A percentile compares a stretch with the other conserved stretches of the same genome.
Evolutionary conservation across 2,113 vertebrate genomes (phyloP).

Genomic region (Canis aureus): DNA sequence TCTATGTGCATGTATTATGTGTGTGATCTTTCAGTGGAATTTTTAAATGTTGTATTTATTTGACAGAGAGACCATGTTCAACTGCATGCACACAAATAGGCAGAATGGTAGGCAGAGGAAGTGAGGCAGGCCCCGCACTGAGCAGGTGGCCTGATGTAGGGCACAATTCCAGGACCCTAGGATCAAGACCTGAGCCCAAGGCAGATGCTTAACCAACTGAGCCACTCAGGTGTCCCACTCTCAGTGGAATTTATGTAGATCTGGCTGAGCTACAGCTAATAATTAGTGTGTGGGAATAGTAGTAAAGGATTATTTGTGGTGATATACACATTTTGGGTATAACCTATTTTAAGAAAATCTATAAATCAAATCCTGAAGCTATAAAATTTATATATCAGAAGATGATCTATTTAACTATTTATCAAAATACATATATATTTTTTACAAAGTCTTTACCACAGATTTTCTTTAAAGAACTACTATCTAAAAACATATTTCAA

Average conservation of each 20-base stretch:
- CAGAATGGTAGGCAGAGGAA: too few species aligned
- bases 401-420: not conserved
- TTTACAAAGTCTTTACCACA: not conserved
- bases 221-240: not conserved
- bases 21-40: not conserved
- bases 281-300: not conserved
- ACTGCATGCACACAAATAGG: too few species aligned
- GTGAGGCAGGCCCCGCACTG: too few species aligned
- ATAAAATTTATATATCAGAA: constrained; percentile 29
- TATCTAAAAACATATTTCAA: constrained; percentile 37
- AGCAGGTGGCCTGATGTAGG: too few species aligned
- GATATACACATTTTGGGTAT: not conserved
- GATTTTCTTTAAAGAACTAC: constrained; percentile 40
- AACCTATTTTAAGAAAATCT: constrained; percentile 33
- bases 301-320: not conserved
- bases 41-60: not conserved
- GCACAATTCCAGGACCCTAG: too few species aligned
- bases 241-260: not conserved
- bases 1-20: not conserved
- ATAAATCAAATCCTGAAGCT: not conserved
- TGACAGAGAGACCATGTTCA: too few species aligned
- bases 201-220: too few species aligned
- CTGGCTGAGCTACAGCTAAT: not conserved
- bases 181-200: too few species aligned
- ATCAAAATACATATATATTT: not conserved